These are phyloP conservation scores for Saimiri boliviensis DNA, from an alignment of 2,113 vertebrate genomes.

Conservation along the genomic window DNA sequence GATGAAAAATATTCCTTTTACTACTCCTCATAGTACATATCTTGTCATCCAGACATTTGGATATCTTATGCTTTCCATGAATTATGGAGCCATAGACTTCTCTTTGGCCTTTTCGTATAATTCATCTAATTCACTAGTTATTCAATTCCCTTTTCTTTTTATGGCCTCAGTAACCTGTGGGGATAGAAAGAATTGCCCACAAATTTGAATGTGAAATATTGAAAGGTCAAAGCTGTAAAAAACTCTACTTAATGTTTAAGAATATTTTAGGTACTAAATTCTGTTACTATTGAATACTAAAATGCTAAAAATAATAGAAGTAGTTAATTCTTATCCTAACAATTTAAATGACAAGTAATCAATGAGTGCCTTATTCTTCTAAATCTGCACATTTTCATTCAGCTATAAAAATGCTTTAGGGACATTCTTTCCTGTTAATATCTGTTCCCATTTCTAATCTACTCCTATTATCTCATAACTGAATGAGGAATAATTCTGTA, in stretches of 20 bases:
- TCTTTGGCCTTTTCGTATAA: constrained; percentile 61
- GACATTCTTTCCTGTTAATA: not conserved
- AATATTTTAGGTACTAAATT: constrained; percentile 64
- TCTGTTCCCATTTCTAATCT: not conserved
- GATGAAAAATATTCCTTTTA: not conserved
- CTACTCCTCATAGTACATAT: not conserved
- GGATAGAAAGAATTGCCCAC: constrained; percentile 57
- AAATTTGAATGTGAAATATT: constrained; percentile 48
- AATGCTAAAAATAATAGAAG: constrained; percentile 19
- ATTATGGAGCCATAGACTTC: constrained; percentile 43
- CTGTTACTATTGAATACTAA: not conserved
- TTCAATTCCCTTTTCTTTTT: constrained; percentile 54
- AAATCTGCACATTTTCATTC: constrained; percentile 17
- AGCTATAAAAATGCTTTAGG: not conserved
- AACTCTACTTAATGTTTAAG: constrained; percentile 49
- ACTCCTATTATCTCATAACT: not conserved
- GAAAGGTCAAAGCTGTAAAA: constrained; percentile 70
- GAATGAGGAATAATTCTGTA: not conserved
- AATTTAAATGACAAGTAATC: not conserved
- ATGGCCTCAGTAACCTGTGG: constrained; percentile 43
- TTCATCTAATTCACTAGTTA: constrained; percentile 51
- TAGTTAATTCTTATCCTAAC: constrained; percentile 32
- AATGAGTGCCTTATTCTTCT: not conserved
- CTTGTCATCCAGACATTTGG: not conserved
- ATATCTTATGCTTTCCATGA: not conserved